Conservation (phyloP, 64 coral and sea anemone species). For the Montipora capricornis region DNA sequence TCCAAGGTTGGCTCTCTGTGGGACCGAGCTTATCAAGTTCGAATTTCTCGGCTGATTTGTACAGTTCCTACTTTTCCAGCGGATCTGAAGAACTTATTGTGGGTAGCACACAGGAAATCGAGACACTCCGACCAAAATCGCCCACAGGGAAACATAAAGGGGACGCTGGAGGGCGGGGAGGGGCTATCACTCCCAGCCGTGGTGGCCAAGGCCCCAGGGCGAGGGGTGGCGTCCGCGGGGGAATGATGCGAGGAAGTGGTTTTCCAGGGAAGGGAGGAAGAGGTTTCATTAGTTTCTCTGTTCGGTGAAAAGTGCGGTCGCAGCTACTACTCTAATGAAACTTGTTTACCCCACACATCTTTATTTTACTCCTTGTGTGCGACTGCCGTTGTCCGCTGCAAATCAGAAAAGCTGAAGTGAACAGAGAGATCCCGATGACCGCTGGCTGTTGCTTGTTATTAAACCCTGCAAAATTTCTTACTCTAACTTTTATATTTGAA, state of each 20-base stretch:
- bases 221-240: conserved; percentile 82
- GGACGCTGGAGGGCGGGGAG: conserved; percentile 83
- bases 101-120: conserved; percentile 92
- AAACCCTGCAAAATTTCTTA: no score
- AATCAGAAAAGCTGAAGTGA: no score
- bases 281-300: conserved; percentile 70
- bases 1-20: conserved; percentile 93
- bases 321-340: not conserved
- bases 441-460: no score
- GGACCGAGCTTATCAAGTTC: conserved; percentile 92
- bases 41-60: conserved; percentile 94
- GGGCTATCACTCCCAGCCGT: conserved; percentile 54
- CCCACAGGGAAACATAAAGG: conserved; percentile 96
- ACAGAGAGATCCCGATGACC: no score
- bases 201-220: conserved; percentile 56
- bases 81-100: conserved; percentile 84
- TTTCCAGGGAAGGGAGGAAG: conserved; percentile 81
- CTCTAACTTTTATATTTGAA: no score
- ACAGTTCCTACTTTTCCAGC: conserved; percentile 89
- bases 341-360: no score
- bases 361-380: no score
- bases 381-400: no score
- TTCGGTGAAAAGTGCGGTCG: not conserved
- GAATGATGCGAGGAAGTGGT: conserved; percentile 72
- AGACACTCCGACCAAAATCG: conserved; percentile 96